Evolutionary conservation across 1,140 invertebrate species (phyloP).

Genomic region (Macrocentrus cingulum): DNA sequence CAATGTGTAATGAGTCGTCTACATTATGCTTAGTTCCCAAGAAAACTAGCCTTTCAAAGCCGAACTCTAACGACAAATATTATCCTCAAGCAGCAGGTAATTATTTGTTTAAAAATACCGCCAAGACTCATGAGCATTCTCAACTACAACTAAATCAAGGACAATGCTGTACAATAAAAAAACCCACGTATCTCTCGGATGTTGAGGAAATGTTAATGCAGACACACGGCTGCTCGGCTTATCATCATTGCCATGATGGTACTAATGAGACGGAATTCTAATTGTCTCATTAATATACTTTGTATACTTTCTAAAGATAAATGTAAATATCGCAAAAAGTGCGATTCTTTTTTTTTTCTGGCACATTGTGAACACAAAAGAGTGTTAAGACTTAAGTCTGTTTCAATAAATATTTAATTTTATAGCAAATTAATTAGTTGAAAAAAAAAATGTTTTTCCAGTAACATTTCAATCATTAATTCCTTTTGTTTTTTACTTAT

Average conservation of each 20-base stretch:
- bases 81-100: conserved; percentile 37
- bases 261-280: conserved; percentile 45
- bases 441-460: too few species aligned
- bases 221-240: conserved; percentile 49
- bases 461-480: too few species aligned
- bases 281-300: conserved; percentile 18
- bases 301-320: too few species aligned
- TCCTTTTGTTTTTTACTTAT: too few species aligned
- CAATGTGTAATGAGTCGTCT: conserved; percentile 39
- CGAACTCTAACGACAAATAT: conserved; percentile 28
- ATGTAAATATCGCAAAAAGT: too few species aligned
- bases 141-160: conserved; percentile 22
- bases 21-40: conserved; percentile 31
- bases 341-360: conserved; percentile 29
- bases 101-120: conserved; percentile 35
- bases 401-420: conserved; percentile 48
- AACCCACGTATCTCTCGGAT: conserved; percentile 31
- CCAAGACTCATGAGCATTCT: conserved; percentile 31
- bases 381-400: conserved; percentile 27
- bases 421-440: too few species aligned
- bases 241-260: conserved; percentile 43
- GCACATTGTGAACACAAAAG: background rate
- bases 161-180: conserved; percentile 21
- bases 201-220: conserved; percentile 50
- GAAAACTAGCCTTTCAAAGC: conserved; percentile 11